Percentiles rank a stretch among this genome's conserved stretches.
These are phyloP conservation scores for Conops quadrifasciatus DNA, from an alignment of 2,888 invertebrate genomes.

Conservation along the genomic window DNA sequence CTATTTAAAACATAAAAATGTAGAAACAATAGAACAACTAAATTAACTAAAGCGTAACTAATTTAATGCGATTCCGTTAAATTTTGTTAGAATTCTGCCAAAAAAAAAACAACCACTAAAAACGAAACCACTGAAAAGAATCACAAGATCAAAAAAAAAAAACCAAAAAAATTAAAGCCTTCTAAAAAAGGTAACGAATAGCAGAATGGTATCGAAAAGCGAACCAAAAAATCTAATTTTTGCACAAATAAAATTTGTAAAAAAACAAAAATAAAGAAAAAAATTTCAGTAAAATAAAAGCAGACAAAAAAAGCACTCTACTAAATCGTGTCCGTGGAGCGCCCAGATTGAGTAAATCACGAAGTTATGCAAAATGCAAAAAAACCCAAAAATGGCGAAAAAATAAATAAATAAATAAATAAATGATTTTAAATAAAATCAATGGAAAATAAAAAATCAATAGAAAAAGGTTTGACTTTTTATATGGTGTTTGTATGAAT, in stretches of 20 bases:
- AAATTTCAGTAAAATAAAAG: neutral
- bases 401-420: neutral
- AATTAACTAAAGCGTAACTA: constrained; percentile 33
- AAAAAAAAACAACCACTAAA: neutral
- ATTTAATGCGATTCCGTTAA: constrained; percentile 20
- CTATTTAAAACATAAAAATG: too few relatives aligned
- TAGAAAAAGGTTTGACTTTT: neutral
- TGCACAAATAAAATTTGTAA: constrained; percentile 23
- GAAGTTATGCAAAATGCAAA: constrained; percentile 51
- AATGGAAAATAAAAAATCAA: neutral
- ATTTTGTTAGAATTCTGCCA: constrained; percentile 5
- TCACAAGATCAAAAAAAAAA: neutral
- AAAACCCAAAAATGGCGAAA: neutral
- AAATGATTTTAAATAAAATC: neutral
- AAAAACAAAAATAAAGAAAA: constrained; percentile 2
- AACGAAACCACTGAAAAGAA: neutral
- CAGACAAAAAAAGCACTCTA: neutral
- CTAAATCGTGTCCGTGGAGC: constrained; percentile 40
- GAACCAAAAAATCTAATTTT: constrained; percentile 16
- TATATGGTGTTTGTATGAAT: neutral
- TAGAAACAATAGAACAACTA: constrained; percentile 21
- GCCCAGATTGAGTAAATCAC: constrained; percentile 47
- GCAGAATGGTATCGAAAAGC: neutral
- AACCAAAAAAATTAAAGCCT: neutral
- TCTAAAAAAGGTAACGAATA: neutral